phyloP scores from a whole-genome alignment of 2,888 invertebrate genomes.

The Brachycybe producta region DNA sequence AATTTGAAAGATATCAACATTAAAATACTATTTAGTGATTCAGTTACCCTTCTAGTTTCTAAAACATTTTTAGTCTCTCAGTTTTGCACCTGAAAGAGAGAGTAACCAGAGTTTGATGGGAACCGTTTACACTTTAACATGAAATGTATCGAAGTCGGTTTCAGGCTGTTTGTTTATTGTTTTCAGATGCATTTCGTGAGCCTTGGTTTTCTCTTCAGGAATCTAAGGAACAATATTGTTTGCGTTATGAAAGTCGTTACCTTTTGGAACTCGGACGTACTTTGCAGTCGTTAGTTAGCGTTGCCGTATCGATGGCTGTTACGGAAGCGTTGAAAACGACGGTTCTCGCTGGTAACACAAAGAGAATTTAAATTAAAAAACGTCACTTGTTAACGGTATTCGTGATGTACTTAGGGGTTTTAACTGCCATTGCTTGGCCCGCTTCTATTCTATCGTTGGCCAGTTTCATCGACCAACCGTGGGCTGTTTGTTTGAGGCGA shows the following conservation, averaged over 20 bases:
- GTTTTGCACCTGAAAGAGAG: too few relatives aligned
- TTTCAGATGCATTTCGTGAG: slow-evolving; percentile 32
- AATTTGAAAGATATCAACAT: too few relatives aligned
- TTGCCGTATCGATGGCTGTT: slow-evolving; percentile 44
- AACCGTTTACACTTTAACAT: too few relatives aligned
- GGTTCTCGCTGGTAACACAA: slow-evolving; percentile 42
- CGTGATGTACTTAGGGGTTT: slow-evolving; percentile 45
- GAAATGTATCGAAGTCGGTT: too few relatives aligned
- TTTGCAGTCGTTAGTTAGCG: slow-evolving; percentile 46
- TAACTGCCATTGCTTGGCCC: slow-evolving; percentile 52
- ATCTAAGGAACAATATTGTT: slow-evolving; percentile 49
- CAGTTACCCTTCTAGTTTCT: too few relatives aligned
- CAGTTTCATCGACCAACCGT: slow-evolving; percentile 49
- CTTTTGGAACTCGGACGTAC: slow-evolving; percentile 46
- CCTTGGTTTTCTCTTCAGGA: slow-evolving; percentile 46
- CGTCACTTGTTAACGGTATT: too few relatives aligned
- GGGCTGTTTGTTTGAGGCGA: slow-evolving; percentile 50
- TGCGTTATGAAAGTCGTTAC: slow-evolving; percentile 49
- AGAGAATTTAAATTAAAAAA: too few relatives aligned
- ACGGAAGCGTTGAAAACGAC: slow-evolving; percentile 52
- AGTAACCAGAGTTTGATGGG: too few relatives aligned
- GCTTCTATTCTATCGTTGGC: slow-evolving; percentile 45
- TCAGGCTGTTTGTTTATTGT: background rate
- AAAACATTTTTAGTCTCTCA: too few relatives aligned
- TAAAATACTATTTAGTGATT: too few relatives aligned